Conservation (phyloP, 2,113 vertebrate genomes). For the Zapus hudsonius region DNA sequence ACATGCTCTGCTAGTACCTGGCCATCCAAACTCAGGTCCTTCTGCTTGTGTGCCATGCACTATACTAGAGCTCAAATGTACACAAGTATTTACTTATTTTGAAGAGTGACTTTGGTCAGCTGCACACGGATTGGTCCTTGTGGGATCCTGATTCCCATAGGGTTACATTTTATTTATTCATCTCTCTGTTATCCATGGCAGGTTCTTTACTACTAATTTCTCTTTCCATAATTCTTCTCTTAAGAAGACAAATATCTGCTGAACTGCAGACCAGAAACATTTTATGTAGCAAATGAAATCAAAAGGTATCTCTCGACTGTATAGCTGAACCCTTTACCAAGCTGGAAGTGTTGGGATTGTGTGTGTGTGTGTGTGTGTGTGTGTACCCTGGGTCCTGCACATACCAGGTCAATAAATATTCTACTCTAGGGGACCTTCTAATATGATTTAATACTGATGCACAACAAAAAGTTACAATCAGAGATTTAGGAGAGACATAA, state of each 20-base stretch:
- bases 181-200: not conserved
- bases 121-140: not conserved
- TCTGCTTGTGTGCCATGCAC: too few relatives aligned
- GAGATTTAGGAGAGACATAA: not conserved
- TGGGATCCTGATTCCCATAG: not conserved
- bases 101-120: not conserved
- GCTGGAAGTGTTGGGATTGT: not conserved
- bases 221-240: not conserved
- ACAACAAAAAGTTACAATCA: not conserved
- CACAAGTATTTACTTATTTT: too few relatives aligned
- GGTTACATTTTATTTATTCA: not conserved
- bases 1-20: too few relatives aligned
- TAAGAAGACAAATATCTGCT: not conserved
- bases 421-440: not conserved
- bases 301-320: not conserved
- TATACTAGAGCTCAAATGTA: not conserved
- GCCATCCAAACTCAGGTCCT: too few relatives aligned
- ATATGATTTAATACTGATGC: not conserved
- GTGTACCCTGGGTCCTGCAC: too few relatives aligned
- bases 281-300: constrained; percentile 26
- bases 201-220: not conserved
- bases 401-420: too few relatives aligned
- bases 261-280: not conserved
- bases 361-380: not conserved
- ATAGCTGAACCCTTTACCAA: not conserved